Evolutionary conservation across 2,888 invertebrate species (phyloP), one percentile per base, ranked within the genome.

Genomic region (Netelia inedita): DNA sequence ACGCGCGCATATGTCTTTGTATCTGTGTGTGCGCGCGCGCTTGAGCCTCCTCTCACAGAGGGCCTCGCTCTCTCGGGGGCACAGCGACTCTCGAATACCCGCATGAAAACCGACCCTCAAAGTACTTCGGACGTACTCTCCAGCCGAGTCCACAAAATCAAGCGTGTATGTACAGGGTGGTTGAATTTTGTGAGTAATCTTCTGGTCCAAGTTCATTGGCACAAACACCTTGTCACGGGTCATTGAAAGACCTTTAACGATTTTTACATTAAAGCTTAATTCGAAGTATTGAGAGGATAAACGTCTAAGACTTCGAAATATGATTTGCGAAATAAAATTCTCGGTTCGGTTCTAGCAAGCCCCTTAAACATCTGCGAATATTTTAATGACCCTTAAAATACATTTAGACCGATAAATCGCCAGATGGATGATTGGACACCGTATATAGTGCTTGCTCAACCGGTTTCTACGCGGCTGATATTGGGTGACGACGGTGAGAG

Each of bases 51-150:
- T 46, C 46, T 46, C 46, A 46, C 46, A 46, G 46, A 46, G 46
- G 8, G 35, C 35, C 14, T 35, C 35, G 19, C 19, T 59, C 11
- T 19, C 16, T 57, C 43, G 50, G 57, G 57, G 61, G 72, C 46
- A 28, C 61, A 8, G 21, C 61, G 46, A 28, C 35, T 61, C 69
- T 83, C 55, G 79, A 83, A 74, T 72, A 41, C 75, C 79, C 66
- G 75, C 79, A 65, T 83, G 79, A 72, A 75, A 83, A 79, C 75
- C 66, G 75, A 83, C 61, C 79, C 79, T 80, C 63, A 11, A 75
- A 75, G 74, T 71, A 75, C 59, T 72, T 75, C 69, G 46, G 79
- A 75, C 71, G 71, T 80, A 79, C 63, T 57, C 69, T 80, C 74
- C 57, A 71, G 71, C 61, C 71, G 57, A 65, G 50, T 65, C 63